A percentile compares a stretch with the other conserved stretches of the same genome.
These are phyloP conservation scores for Drosophila yakuba DNA, from an alignment of 1,140 invertebrate genomes.

Conservation along the genomic window DNA sequence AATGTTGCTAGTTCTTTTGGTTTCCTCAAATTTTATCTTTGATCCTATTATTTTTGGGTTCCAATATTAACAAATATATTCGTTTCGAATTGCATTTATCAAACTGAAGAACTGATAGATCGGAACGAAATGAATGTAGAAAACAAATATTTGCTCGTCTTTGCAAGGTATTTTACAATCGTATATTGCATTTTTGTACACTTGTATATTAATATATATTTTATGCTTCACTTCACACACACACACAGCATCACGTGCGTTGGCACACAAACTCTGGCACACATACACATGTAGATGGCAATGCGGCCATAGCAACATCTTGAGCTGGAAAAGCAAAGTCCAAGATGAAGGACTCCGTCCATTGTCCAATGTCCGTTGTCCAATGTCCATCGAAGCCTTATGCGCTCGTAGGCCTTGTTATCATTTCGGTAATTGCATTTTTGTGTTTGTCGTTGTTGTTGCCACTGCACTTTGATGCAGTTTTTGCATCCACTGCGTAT, in stretches of 20 bases:
- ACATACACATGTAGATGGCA: conserved; percentile 1
- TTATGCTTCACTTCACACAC: conserved; percentile 66
- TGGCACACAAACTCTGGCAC: background rate
- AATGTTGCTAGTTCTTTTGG: background rate
- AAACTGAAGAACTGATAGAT: background rate
- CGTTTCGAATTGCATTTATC: background rate
- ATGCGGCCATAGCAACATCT: conserved; percentile 62
- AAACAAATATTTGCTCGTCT: background rate
- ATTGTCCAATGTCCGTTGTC: conserved; percentile 51
- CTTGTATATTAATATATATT: conserved; percentile 74
- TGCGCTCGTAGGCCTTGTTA: conserved; percentile 75
- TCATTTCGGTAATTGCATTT: conserved; percentile 82
- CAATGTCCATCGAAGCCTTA: conserved; percentile 53
- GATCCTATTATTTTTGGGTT: background rate
- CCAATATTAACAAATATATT: background rate
- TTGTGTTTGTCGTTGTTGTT: conserved; percentile 76
- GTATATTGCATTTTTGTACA: conserved; percentile 12
- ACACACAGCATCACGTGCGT: conserved; percentile 5
- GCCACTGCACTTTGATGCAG: conserved; percentile 61
- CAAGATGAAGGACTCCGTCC: conserved; percentile 64
- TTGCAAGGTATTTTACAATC: conserved; percentile 10
- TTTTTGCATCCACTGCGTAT: conserved; percentile 56
- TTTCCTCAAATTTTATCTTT: background rate
- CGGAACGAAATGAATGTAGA: background rate
- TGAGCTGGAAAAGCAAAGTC: conserved; percentile 64